Conservation (phyloP, 1,140 invertebrate genomes). For the Ceratina japonica region DNA sequence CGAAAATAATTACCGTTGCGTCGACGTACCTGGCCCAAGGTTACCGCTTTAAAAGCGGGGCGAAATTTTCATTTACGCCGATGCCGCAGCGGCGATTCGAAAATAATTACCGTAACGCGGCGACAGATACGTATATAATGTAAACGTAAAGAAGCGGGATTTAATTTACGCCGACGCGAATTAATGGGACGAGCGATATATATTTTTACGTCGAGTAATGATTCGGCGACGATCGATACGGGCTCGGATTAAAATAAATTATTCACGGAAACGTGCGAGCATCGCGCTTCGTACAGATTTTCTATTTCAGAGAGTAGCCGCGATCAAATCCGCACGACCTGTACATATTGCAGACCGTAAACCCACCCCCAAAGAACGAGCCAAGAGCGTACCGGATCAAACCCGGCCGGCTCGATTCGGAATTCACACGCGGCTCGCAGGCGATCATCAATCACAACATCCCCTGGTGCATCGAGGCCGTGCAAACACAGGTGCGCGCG, state of each 20-base stretch:
- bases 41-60: background rate
- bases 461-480: background rate
- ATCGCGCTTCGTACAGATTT: too few species aligned
- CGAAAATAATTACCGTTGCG: background rate
- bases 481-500: constrained; percentile 21
- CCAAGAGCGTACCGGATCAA: background rate
- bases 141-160: background rate
- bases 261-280: background rate
- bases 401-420: background rate
- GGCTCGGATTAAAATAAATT: background rate
- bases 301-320: too few species aligned
- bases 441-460: constrained; percentile 22
- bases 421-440: background rate
- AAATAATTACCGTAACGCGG: constrained; percentile 1
- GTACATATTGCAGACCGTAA: background rate
- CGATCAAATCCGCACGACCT: too few species aligned
- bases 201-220: background rate
- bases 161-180: background rate
- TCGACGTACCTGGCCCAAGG: background rate
- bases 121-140: background rate
- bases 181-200: background rate
- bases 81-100: constrained; percentile 3
- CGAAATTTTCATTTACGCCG: constrained; percentile 1
- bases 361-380: background rate
- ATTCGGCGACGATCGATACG: background rate